Conservation (phyloP, 2,888 invertebrate species). For the Allygus modestus region DNA sequence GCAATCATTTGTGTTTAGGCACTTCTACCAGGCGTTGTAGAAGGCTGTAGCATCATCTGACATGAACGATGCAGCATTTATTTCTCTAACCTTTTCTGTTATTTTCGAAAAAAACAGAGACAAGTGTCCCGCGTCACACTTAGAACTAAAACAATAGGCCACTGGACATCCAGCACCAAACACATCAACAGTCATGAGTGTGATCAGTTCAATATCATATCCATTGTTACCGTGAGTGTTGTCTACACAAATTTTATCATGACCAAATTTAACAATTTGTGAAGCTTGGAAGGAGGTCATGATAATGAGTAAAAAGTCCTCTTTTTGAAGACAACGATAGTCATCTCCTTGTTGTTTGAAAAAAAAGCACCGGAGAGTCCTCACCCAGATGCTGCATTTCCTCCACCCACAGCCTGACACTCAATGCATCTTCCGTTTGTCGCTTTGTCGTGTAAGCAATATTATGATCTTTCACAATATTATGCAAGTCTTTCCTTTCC, state of each 20-base stretch:
- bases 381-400: slow-evolving; percentile 2
- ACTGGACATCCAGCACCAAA: slow-evolving; percentile 67
- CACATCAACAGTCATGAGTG: slow-evolving; percentile 66
- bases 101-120: slow-evolving; percentile 65
- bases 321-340: slow-evolving; percentile 2
- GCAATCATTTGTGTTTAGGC: slow-evolving; percentile 44
- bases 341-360: slow-evolving; percentile 67
- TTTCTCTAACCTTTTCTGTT: slow-evolving; percentile 63
- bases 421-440: not conserved
- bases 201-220: slow-evolving; percentile 66
- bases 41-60: slow-evolving; percentile 69
- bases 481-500: slow-evolving; percentile 10
- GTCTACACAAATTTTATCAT: slow-evolving; percentile 70
- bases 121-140: slow-evolving; percentile 63
- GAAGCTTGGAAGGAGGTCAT: slow-evolving; percentile 66
- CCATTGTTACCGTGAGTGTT: slow-evolving; percentile 69
- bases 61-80: slow-evolving; percentile 65
- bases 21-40: slow-evolving; percentile 69
- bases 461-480: not conserved
- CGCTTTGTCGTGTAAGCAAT: slow-evolving; percentile 7
- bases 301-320: slow-evolving; percentile 69
- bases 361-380: slow-evolving; percentile 43
- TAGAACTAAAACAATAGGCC: slow-evolving; percentile 66
- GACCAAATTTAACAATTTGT: slow-evolving; percentile 67
- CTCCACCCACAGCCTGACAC: not conserved